phyloP scores from a whole-genome alignment of 2,888 invertebrate genomes.

The Hypsopygia costalis region DNA sequence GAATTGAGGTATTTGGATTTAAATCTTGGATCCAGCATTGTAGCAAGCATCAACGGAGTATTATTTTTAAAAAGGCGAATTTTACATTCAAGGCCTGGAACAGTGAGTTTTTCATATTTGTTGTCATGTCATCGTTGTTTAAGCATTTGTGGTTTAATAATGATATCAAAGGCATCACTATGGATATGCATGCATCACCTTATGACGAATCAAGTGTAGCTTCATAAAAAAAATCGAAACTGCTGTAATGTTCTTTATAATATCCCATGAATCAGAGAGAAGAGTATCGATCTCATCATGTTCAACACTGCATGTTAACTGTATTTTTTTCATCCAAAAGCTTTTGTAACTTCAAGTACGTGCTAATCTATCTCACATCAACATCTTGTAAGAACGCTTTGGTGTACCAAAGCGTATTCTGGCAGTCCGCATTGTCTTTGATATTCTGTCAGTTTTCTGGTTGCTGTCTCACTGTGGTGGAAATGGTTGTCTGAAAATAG shows the following conservation, averaged over 20 bases:
- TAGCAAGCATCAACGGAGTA: conserved; percentile 12
- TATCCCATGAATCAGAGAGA: conserved; percentile 9
- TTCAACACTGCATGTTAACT: conserved; percentile 11
- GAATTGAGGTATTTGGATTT: conserved; percentile 17
- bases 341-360: too few relatives aligned
- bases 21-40: conserved; percentile 15
- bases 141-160: conserved; percentile 2
- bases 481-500: conserved; percentile 20
- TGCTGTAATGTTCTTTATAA: conserved; percentile 11
- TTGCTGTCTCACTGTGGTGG: conserved; percentile 16
- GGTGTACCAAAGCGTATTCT: conserved; percentile 18
- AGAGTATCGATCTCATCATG: conserved; percentile 12
- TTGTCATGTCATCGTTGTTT: conserved; percentile 4
- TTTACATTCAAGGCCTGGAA: too few relatives aligned
- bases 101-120: too few relatives aligned
- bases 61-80: too few relatives aligned
- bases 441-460: conserved; percentile 19
- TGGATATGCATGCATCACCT: too few relatives aligned
- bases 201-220: conserved; percentile 11
- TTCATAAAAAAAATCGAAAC: conserved; percentile 9
- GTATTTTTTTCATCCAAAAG: conserved; percentile 16
- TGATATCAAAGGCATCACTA: too few relatives aligned
- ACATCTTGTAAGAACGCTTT: too few relatives aligned
- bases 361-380: conserved; percentile 18
- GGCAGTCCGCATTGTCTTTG: conserved; percentile 20